Evolutionary conservation across 2,113 vertebrate species (phyloP).

Genomic region (Aptenodytes forsteri): DNA sequence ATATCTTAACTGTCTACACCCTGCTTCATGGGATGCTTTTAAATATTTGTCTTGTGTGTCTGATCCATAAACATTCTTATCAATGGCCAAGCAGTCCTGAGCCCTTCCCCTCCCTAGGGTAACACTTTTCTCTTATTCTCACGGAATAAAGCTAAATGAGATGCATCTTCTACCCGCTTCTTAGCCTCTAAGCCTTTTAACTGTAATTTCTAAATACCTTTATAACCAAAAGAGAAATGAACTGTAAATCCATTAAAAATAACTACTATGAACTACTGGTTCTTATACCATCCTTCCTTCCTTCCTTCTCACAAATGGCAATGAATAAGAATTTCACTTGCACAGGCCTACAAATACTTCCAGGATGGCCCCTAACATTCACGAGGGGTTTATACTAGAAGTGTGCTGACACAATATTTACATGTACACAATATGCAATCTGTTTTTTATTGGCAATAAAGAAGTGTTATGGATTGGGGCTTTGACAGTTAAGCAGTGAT

Average conservation of each 20-base stretch:
- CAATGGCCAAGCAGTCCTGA: not conserved
- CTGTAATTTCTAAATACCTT: not conserved
- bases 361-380: not conserved
- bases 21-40: not conserved
- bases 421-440: not conserved
- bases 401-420: not conserved
- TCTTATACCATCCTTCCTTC: not conserved
- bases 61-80: not conserved
- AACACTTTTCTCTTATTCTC: not conserved
- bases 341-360: not conserved
- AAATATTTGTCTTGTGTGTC: not conserved
- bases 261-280: not conserved
- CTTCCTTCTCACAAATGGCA: not conserved
- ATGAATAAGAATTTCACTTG: not conserved
- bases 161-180: not conserved
- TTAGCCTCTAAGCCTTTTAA: not conserved
- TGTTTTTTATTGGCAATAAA: constrained; percentile 38
- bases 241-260: not conserved
- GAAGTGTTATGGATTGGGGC: not conserved
- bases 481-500: not conserved
- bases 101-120: not conserved
- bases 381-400: not conserved
- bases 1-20: not conserved
- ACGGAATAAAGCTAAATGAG: not conserved
- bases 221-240: not conserved